Conservation (phyloP, 2,888 invertebrate species). For the Teleiodes luculella region DNA sequence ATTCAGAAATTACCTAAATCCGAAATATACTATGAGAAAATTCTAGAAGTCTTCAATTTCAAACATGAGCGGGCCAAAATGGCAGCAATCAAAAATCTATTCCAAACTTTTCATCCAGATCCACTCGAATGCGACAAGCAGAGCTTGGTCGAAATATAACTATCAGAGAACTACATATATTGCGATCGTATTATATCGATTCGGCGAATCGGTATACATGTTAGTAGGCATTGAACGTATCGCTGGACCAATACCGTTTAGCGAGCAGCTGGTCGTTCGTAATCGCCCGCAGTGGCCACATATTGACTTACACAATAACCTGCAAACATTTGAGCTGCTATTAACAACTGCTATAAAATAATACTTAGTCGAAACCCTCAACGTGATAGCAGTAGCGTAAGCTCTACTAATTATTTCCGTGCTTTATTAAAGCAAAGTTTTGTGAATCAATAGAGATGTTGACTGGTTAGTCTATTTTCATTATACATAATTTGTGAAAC, state of each 20-base stretch:
- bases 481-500: no score
- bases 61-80: no score
- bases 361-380: no score
- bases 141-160: constrained; percentile 23
- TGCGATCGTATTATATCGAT: constrained; percentile 42
- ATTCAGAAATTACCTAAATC: no score
- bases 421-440: no score
- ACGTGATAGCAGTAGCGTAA: no score
- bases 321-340: constrained; percentile 3
- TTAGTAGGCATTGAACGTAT: constrained; percentile 57
- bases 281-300: constrained; percentile 32
- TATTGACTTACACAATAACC: constrained; percentile 16
- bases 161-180: constrained; percentile 32
- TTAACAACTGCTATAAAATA: background rate
- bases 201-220: constrained; percentile 37
- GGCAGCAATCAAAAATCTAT: constrained; percentile 3
- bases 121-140: background rate
- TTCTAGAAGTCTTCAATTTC: no score
- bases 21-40: no score
- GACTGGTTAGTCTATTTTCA: no score
- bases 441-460: no score
- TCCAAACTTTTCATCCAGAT: background rate
- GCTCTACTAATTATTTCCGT: no score
- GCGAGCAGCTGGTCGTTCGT: constrained; percentile 46
- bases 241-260: constrained; percentile 46